Conservation (phyloP, 2,888 invertebrate genomes). For the Mythimna pallens region DNA sequence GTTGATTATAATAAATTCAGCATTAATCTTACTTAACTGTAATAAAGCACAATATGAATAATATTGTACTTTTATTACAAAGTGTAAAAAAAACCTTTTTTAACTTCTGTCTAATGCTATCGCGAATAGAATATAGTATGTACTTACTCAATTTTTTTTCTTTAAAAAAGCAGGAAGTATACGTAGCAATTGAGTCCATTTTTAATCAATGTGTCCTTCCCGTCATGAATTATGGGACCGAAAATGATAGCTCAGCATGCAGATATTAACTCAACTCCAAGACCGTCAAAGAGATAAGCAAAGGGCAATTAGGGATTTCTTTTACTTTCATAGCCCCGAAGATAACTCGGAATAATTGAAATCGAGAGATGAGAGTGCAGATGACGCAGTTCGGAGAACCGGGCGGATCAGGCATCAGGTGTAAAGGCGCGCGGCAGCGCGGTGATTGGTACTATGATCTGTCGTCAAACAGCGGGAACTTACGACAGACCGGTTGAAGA, state of each 20-base stretch:
- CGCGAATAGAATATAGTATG: too few relatives aligned
- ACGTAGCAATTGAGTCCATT: neutral
- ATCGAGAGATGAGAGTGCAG: neutral
- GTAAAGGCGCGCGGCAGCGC: neutral
- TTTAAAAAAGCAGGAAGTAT: neutral
- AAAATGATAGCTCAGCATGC: neutral
- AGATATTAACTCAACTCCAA: neutral
- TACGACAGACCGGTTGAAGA: neutral
- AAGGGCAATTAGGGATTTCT: neutral
- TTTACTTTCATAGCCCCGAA: neutral
- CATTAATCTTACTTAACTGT: too few relatives aligned
- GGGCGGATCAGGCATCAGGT: neutral
- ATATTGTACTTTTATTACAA: too few relatives aligned
- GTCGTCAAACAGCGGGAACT: neutral
- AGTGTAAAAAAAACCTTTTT: too few relatives aligned
- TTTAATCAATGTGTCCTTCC: neutral
- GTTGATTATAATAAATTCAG: too few relatives aligned
- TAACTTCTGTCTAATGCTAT: too few relatives aligned
- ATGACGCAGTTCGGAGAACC: neutral
- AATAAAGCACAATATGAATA: too few relatives aligned
- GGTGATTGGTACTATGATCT: neutral
- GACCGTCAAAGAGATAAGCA: neutral
- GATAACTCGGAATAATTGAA: neutral
- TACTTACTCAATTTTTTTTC: too few relatives aligned
- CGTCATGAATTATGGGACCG: neutral